Conservation (phyloP, 2,888 invertebrate genomes). For the Cetonia aurata region DNA sequence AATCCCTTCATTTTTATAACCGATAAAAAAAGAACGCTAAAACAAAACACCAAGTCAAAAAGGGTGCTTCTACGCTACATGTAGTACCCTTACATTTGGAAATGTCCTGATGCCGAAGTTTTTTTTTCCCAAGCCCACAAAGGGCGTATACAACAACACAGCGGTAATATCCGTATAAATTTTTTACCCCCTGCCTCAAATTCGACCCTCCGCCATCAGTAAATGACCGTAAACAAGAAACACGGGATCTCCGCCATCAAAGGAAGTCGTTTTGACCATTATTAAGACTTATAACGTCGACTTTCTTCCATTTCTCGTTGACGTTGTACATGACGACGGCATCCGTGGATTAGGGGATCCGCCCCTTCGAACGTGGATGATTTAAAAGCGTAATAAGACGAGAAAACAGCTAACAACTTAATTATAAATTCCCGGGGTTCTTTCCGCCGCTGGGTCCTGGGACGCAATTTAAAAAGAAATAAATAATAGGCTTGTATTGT, state of each 20-base stretch:
- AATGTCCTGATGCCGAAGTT: not conserved
- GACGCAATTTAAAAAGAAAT: slow-evolving; percentile 28
- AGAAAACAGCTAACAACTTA: slow-evolving; percentile 34
- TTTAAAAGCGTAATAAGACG: slow-evolving; percentile 32
- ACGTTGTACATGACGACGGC: not conserved
- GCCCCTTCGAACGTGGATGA: slow-evolving; percentile 20
- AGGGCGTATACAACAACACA: slow-evolving; percentile 8
- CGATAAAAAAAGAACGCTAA: slow-evolving; percentile 16
- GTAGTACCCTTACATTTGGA: not conserved
- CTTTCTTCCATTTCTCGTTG: slow-evolving; percentile 1
- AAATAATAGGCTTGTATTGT: slow-evolving; percentile 34
- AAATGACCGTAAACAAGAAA: slow-evolving; percentile 7
- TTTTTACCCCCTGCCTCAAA: slow-evolving; percentile 27
- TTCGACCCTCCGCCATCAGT: slow-evolving; percentile 7
- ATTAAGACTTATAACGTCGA: slow-evolving; percentile 24
- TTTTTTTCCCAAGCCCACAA: not conserved
- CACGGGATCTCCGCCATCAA: slow-evolving; percentile 5
- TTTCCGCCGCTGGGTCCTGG: not conserved
- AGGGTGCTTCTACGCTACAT: not conserved
- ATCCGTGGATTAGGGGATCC: slow-evolving; percentile 17
- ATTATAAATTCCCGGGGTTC: slow-evolving; percentile 27
- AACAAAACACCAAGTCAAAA: slow-evolving; percentile 1
- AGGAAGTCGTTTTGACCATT: slow-evolving; percentile 22
- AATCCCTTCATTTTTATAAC: slow-evolving; percentile 18
- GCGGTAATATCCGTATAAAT: slow-evolving; percentile 12